phyloP scores from a whole-genome alignment of 2,113 vertebrate genomes.

The Phocoena phocoena region DNA sequence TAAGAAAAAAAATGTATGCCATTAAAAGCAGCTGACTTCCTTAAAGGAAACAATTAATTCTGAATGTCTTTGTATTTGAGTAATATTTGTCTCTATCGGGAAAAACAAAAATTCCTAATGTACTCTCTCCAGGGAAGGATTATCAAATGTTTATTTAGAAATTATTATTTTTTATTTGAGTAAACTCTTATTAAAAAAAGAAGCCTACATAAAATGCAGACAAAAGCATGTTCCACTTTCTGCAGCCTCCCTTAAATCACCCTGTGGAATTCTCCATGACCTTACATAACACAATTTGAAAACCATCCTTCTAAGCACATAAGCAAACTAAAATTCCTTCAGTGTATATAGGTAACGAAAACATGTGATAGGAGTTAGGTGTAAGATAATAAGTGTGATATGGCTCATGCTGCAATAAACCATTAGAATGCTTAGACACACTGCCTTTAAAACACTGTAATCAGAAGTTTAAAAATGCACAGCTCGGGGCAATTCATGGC shows the following conservation, averaged over 20 bases:
- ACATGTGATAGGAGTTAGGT: neutral
- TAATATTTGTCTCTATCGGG: neutral
- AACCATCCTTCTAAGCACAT: neutral
- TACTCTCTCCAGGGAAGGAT: neutral
- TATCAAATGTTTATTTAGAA: neutral
- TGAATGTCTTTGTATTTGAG: neutral
- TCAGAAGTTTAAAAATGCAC: neutral
- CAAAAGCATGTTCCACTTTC: neutral
- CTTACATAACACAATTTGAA: neutral
- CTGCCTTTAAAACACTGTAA: neutral
- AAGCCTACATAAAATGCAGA: neutral
- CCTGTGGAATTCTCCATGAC: neutral
- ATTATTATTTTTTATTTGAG: neutral
- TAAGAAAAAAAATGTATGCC: neutral
- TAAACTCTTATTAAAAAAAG: neutral
- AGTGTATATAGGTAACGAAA: neutral
- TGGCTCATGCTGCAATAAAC: neutral
- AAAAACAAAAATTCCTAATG: neutral
- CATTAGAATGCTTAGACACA: neutral
- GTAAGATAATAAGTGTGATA: neutral
- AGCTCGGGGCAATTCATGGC: neutral
- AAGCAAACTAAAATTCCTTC: neutral
- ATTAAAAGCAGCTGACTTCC: neutral
- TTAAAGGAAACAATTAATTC: neutral
- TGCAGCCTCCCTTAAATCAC: neutral